These are phyloP conservation scores for Parauchenoglanis punctatus DNA, from an alignment of 2,797 vertebrate species.

Conservation along the genomic window DNA sequence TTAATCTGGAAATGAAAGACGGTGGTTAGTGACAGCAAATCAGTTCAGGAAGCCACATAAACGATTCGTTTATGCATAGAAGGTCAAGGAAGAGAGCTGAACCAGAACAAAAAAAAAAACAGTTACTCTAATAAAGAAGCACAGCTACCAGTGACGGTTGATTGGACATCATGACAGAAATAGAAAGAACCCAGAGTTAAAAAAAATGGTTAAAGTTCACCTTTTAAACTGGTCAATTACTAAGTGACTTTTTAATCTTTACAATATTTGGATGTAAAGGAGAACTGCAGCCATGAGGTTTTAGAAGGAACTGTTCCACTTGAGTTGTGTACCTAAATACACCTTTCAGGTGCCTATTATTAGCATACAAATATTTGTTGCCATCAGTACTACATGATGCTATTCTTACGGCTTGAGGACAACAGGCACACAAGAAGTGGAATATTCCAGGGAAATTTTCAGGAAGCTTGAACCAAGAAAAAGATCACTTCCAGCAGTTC, in stretches of 20 bases:
- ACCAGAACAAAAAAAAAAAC: conserved; percentile 1
- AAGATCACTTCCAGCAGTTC: not conserved
- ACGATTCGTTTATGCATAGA: not conserved
- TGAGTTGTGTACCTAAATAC: conserved; percentile 19
- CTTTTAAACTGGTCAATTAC: not conserved
- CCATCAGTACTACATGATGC: not conserved
- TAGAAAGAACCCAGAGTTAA: conserved; percentile 4
- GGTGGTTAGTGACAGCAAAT: not conserved
- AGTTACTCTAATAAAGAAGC: not conserved
- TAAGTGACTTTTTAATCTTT: not conserved
- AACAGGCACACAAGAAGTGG: conserved; percentile 22
- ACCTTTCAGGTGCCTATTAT: not conserved
- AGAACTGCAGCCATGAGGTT: conserved; percentile 2
- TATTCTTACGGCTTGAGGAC: not conserved
- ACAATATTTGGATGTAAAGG: conserved; percentile 8
- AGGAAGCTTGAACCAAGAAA: not conserved
- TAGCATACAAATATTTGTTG: not conserved
- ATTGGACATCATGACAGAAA: not conserved
- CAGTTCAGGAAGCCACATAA: not conserved
- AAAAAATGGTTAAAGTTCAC: conserved; percentile 15
- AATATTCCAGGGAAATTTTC: conserved; percentile 17
- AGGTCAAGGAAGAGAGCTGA: not conserved
- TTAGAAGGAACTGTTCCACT: conserved; percentile 31
- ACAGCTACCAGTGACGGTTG: not conserved
- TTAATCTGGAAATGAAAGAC: not conserved